Conservation (phyloP, 2,888 invertebrate species). For the Lasiommata megera region DNA sequence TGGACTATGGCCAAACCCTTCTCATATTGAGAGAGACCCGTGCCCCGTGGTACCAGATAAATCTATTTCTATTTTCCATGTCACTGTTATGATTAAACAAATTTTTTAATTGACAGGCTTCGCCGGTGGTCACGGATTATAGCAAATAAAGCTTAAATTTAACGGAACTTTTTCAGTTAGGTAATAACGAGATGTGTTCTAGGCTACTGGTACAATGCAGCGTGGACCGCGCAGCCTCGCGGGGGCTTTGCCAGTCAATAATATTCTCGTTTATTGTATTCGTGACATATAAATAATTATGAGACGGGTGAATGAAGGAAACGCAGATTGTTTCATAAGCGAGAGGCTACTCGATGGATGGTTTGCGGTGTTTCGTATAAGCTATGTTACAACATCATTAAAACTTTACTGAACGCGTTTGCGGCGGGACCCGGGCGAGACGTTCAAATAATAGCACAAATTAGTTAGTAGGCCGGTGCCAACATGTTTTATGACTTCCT, state of each 20-base stretch:
- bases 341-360: neutral
- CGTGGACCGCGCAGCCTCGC: too few species aligned
- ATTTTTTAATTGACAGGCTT: too few species aligned
- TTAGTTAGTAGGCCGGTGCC: neutral
- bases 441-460: neutral
- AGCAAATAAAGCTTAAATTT: too few species aligned
- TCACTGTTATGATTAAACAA: too few species aligned
- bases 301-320: neutral
- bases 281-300: neutral
- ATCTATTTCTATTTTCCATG: too few species aligned
- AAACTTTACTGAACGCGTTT: neutral
- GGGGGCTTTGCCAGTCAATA: neutral
- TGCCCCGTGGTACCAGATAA: too few species aligned
- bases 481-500: neutral
- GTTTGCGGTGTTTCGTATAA: slow-evolving; percentile 8
- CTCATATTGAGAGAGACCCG: too few species aligned
- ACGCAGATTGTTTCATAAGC: slow-evolving; percentile 2
- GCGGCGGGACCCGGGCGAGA: neutral
- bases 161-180: too few species aligned
- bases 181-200: too few species aligned
- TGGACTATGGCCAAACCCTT: too few species aligned
- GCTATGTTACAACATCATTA: neutral
- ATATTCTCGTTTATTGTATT: neutral
- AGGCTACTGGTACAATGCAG: too few species aligned
- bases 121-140: too few species aligned